A percentile compares a stretch with the other conserved stretches of the same genome.
Evolutionary conservation across 2,888 invertebrate genomes (phyloP).

Genomic region (Euzetes globulus): DNA sequence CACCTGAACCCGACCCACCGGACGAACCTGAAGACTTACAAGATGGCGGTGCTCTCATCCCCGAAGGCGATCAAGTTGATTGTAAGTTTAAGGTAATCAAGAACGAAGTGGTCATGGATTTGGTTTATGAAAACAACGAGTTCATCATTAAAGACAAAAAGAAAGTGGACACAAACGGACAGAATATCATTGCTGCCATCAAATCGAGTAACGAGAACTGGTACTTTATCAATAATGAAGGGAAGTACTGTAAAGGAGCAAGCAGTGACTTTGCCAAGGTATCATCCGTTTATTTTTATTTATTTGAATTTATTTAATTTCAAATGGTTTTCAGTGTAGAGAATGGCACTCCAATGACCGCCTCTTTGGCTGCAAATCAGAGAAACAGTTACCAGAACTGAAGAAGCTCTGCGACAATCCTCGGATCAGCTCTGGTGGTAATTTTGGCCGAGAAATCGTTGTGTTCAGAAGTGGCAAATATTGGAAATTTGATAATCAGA

Average conservation of each 20-base stretch:
- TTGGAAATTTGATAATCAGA: slow-evolving; percentile 16
- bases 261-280: not conserved
- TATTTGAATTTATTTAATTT: not conserved
- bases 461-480: slow-evolving; percentile 15
- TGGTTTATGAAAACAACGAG: not conserved
- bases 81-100: not conserved
- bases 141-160: not conserved
- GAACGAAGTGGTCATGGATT: not conserved
- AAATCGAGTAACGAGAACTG: not conserved
- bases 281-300: not conserved
- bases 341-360: not conserved
- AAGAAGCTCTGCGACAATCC: not conserved
- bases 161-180: not conserved
- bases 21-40: not conserved
- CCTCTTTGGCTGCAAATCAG: not conserved
- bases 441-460: not conserved
- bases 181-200: not conserved
- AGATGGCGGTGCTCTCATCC: not conserved
- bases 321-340: not conserved
- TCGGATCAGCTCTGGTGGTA: not conserved
- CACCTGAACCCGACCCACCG: not conserved
- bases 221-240: slow-evolving; percentile 16
- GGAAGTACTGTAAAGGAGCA: not conserved
- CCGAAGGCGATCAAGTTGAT: not conserved
- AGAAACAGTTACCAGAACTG: not conserved